These are phyloP conservation scores for Flexamia atlantica DNA, from an alignment of 2,888 invertebrate genomes.

Conservation along the genomic window DNA sequence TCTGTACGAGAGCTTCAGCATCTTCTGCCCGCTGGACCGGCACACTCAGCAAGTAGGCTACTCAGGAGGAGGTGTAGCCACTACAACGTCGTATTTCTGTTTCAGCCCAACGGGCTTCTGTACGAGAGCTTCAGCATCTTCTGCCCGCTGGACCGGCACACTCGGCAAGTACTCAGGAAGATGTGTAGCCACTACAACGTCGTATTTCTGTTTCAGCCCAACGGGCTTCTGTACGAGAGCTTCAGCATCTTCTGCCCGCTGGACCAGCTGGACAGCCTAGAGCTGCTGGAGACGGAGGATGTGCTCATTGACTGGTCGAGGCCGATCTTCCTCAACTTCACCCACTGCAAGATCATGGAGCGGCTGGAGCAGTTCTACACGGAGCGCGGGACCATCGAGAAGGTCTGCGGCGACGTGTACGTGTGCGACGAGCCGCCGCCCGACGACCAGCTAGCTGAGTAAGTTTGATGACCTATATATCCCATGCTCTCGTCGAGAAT, in stretches of 20 bases:
- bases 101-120: conserved; percentile 86
- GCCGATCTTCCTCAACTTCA: conserved; percentile 92
- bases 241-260: conserved; percentile 92
- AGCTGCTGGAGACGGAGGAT: conserved; percentile 86
- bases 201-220: conserved; percentile 79
- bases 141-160: conserved; percentile 87
- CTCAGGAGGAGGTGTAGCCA: no score
- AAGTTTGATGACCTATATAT: no score
- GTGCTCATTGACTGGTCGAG: conserved; percentile 87
- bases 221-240: conserved; percentile 88
- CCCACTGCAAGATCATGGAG: conserved; percentile 88
- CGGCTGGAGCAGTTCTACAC: conserved; percentile 86
- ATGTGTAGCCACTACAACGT: no score
- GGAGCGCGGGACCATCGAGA: conserved; percentile 81
- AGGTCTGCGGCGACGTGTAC: conserved; percentile 89
- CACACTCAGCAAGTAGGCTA: no score
- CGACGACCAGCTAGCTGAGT: conserved; percentile 80
- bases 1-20: conserved; percentile 90
- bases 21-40: conserved; percentile 89
- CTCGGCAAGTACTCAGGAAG: no score
- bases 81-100: conserved; percentile 60
- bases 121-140: conserved; percentile 93
- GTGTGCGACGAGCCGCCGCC: conserved; percentile 82
- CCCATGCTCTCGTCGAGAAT: no score
- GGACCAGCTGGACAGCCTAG: conserved; percentile 84